Evolutionary conservation across 1,140 invertebrate genomes (phyloP), one percentile per base, ranked within the genome.

Genomic region (Pachyrhynchus sulphureomaculatus): DNA sequence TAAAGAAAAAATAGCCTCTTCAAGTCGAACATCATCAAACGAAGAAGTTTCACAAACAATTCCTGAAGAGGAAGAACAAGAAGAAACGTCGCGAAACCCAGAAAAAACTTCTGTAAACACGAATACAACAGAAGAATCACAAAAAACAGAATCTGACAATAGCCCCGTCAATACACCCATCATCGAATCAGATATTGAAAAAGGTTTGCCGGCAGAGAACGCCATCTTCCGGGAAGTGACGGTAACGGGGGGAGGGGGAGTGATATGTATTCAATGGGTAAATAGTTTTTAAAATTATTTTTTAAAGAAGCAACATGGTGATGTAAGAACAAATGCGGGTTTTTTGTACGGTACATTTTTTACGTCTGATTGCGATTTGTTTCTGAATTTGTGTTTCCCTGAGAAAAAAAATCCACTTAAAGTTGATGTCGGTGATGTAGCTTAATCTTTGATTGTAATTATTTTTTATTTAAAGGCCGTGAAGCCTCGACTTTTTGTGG

Each of bases 21-120:
- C 60, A 4, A 62, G 65, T 13, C 59, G 66, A 37, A 68, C 57
- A 1, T 63, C 63, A 9, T 70, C 68, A n/a, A 66, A 58, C 37
- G 72, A 73, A 62, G 72, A 72, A 64, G 68, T 72, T 2, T 65
- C 73, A 4, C 63, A 74, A 64, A 73, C 73, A 1, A 75, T 74
- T 15, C 66, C 42, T 9, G 72, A 74, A 62, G 73, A 75, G 51
- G 73, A 75, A 41, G 72, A 74, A 56, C 69, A 71, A 13, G 52
- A 61, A 53, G 63, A 65, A 8, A 55, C 57, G 24, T 32, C 33
- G 9, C 66, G 32, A 64, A 52, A 41, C 10, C 54, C 41, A 15
- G 57, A 59, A 41, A 64, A 15, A 47, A 52, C 29, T 8, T 24
- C 49, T 10, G 26, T 9, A 29, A 29, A 9, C 8, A 29, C 26